Conservation (phyloP, 1,140 invertebrate genomes). For the Neelides sp. region DNA sequence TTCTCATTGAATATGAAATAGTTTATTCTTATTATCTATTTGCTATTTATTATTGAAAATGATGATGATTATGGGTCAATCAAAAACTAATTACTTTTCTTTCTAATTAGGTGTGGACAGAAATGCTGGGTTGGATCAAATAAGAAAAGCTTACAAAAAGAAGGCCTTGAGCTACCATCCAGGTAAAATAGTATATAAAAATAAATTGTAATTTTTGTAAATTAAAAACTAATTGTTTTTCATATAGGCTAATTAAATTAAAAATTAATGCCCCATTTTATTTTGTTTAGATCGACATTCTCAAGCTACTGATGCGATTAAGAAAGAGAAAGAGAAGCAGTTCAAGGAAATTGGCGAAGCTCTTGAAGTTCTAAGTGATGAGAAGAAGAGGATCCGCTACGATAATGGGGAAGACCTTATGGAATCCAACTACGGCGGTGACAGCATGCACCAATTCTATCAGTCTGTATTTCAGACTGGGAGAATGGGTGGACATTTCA, state of each 20-base stretch:
- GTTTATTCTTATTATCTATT: too few relatives aligned
- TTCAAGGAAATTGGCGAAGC: conserved; percentile 98
- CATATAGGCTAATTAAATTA: neutral
- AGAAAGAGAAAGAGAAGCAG: conserved; percentile 80
- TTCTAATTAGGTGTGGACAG: conserved; percentile 72
- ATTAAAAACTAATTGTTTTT: conserved; percentile 7
- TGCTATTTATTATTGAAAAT: too few relatives aligned
- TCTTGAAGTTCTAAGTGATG: conserved; percentile 85
- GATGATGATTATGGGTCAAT: too few relatives aligned
- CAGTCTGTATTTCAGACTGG: conserved; percentile 56
- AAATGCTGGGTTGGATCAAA: conserved; percentile 77
- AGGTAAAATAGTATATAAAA: conserved; percentile 35
- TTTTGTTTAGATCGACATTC: conserved; percentile 64
- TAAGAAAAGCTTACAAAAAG: conserved; percentile 92
- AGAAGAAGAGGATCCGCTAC: conserved; percentile 78
- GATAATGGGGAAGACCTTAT: conserved; percentile 86
- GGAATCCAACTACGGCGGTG: conserved; percentile 38
- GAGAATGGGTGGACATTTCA: conserved; percentile 14
- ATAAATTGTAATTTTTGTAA: neutral
- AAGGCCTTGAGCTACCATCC: conserved; percentile 75
- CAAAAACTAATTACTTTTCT: too few relatives aligned
- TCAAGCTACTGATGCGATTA: conserved; percentile 63
- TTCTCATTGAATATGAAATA: too few relatives aligned
- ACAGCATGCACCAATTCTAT: conserved; percentile 47
- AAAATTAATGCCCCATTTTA: neutral